Percentiles rank a stretch among this genome's conserved stretches.
Conservation (phyloP, 2,797 vertebrate genomes). For the Podarcis siculus region DNA sequence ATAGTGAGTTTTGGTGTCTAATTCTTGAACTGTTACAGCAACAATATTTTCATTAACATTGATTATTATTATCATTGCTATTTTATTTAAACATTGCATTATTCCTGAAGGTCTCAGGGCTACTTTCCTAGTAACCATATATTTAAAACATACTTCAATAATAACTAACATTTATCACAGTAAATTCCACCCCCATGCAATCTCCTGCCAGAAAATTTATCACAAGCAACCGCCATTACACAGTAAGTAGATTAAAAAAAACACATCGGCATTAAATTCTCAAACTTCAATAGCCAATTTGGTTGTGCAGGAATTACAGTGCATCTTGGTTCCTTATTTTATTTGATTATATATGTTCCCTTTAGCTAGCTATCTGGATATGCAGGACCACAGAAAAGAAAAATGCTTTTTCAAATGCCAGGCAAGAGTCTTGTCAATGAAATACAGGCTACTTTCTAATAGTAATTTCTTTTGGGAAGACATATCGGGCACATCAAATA, state of each 20-base stretch:
- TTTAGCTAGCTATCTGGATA: background rate
- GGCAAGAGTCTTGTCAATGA: slow-evolving; percentile 23
- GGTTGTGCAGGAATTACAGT: background rate
- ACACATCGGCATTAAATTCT: no score
- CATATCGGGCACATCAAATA: slow-evolving; percentile 33
- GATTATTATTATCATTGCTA: background rate
- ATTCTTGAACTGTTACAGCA: background rate
- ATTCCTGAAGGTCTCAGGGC: no score
- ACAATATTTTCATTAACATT: background rate
- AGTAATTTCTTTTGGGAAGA: slow-evolving; percentile 37
- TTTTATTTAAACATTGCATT: no score
- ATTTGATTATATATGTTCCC: background rate
- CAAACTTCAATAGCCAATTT: background rate
- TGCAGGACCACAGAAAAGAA: background rate
- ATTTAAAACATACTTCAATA: no score
- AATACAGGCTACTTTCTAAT: background rate
- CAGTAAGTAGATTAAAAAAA: no score
- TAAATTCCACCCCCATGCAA: no score
- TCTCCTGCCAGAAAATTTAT: no score
- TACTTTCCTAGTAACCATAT: no score
- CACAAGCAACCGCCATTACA: no score
- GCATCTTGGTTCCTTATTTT: background rate
- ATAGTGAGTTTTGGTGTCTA: no score
- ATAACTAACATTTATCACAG: no score
- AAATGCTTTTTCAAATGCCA: background rate